phyloP scores from a whole-genome alignment of 1,140 invertebrate genomes.

The Potamilus streckersoni region DNA sequence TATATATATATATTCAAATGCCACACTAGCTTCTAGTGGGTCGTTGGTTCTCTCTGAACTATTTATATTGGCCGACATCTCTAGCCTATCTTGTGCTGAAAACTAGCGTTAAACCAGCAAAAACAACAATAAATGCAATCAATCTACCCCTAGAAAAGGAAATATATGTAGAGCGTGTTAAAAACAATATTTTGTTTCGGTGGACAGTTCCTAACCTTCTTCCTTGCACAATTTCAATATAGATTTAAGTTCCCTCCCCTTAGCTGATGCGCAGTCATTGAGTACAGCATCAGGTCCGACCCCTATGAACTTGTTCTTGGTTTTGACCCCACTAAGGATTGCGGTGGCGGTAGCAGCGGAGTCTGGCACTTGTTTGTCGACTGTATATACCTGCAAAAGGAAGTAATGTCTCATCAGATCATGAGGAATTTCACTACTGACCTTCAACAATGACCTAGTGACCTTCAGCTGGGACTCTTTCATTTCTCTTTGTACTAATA shows the following conservation, averaged over 20 bases:
- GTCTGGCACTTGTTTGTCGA: constrained; percentile 30
- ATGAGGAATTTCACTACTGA: too few relatives aligned
- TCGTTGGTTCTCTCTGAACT: too few relatives aligned
- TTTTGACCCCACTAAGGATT: constrained; percentile 83
- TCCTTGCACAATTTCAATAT: constrained; percentile 78
- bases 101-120: neutral
- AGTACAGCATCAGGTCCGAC: constrained; percentile 78
- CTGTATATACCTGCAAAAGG: constrained; percentile 27
- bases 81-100: too few relatives aligned
- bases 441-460: too few relatives aligned
- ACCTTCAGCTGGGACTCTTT: too few relatives aligned
- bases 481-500: too few relatives aligned
- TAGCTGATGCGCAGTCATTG: constrained; percentile 53
- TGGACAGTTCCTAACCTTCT: constrained; percentile 19
- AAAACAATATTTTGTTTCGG: neutral
- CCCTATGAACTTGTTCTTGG: constrained; percentile 82
- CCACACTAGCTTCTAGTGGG: too few relatives aligned
- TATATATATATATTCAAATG: too few relatives aligned
- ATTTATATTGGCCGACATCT: too few relatives aligned
- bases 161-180: neutral
- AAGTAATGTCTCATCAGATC: too few relatives aligned
- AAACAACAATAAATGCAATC: neutral
- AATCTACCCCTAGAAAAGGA: neutral
- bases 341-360: constrained; percentile 34
- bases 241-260: constrained; percentile 71